phyloP scores from a whole-genome alignment of 2,113 vertebrate species.

The Caranx ignobilis region DNA sequence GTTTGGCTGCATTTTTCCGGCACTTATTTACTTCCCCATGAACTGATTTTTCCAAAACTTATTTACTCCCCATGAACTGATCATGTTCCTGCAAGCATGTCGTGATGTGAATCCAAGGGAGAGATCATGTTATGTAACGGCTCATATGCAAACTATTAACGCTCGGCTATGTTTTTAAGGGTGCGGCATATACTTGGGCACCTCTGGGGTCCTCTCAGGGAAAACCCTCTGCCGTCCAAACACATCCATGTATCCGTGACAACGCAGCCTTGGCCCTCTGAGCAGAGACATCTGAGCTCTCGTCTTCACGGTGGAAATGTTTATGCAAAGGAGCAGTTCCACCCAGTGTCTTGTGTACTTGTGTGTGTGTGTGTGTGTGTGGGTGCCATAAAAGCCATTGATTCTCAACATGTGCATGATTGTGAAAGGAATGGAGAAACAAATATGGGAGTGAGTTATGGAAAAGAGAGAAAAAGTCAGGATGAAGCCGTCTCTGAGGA shows the following conservation, averaged over 20 bases:
- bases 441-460: conserved; percentile 20
- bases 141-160: conserved; percentile 72
- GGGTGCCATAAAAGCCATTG: conserved; percentile 38
- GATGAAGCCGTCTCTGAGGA: conserved; percentile 35
- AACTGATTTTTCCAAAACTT: not conserved
- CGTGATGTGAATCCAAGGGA: conserved; percentile 31
- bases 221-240: conserved; percentile 69
- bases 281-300: conserved; percentile 53
- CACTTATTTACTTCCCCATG: too few relatives aligned
- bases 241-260: conserved; percentile 64
- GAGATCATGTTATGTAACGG: conserved; percentile 62
- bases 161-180: conserved; percentile 51
- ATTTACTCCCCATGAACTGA: conserved; percentile 14
- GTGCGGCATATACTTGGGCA: conserved; percentile 63
- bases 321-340: conserved; percentile 66
- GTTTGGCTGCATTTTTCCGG: not conserved
- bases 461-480: conserved; percentile 2
- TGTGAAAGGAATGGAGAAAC: conserved; percentile 32
- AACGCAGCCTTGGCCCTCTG: conserved; percentile 44
- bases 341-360: conserved; percentile 51
- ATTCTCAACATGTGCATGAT: conserved; percentile 53
- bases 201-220: conserved; percentile 68
- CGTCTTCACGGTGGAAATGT: conserved; percentile 72
- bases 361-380: conserved; percentile 27
- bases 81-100: conserved; percentile 33